Percentiles rank a stretch among this genome's conserved stretches.
Conservation (phyloP, 2,797 vertebrate species). For the Spea hammondii region DNA sequence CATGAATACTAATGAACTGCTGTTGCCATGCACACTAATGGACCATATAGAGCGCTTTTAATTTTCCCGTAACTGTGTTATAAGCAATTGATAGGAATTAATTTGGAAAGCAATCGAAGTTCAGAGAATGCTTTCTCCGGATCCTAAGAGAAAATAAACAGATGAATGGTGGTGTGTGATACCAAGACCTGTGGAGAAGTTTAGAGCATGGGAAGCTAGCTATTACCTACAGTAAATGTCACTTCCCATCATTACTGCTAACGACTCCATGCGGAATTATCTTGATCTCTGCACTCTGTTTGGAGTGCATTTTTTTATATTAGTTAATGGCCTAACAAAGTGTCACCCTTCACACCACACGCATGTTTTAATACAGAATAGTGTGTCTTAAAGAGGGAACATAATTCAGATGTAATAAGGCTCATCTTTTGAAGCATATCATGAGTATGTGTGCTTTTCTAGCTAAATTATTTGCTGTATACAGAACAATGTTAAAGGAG, state of each 20-base stretch:
- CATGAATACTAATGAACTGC: constrained; percentile 36
- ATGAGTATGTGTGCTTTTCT: no score
- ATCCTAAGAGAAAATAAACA: constrained; percentile 30
- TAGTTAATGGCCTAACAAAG: no score
- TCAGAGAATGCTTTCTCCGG: constrained; percentile 14
- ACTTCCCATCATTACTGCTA: neutral
- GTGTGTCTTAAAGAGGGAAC: no score
- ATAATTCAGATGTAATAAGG: no score
- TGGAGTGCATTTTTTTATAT: constrained; percentile 12
- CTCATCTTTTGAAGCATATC: no score
- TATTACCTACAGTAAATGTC: constrained; percentile 18
- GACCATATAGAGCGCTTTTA: constrained; percentile 39
- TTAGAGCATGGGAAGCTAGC: neutral
- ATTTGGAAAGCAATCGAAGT: constrained; percentile 9
- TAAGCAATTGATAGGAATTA: constrained; percentile 41
- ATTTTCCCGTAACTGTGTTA: constrained; percentile 37
- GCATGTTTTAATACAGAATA: no score
- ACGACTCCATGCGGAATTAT: constrained; percentile 1
- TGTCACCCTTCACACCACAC: no score
- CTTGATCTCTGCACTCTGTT: neutral
- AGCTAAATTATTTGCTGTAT: no score
- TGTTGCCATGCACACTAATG: constrained; percentile 51
- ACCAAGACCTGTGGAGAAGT: constrained; percentile 20
- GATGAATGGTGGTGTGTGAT: constrained; percentile 20
- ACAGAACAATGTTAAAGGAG: no score